Base-by-base conservation (phyloP, 2,113 vertebrate genomes). In the Hipposideros armiger region DNA sequence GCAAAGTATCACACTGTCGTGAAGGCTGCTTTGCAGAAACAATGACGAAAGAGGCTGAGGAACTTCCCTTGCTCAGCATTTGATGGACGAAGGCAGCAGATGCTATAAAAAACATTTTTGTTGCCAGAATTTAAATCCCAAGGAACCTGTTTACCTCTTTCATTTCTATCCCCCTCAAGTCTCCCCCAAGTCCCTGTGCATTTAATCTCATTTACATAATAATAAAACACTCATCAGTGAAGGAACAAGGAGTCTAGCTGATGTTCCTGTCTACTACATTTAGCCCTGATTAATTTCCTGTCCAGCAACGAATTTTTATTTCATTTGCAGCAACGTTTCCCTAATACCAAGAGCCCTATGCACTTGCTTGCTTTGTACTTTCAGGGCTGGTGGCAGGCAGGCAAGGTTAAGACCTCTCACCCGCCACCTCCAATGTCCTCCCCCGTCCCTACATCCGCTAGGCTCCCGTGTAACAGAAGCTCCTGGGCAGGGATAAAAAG, bases 261-360 rank as follows among this genome's bases (percentile, higher is more conserved):
- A 50, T 70, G 54, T 45, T 47, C 47, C 82, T 87, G 81, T 77
- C 85, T 82, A 87, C 82, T 73, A 26, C 0, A 0, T 42, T 78
- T 60, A 16, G 52, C 20, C 10, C 54, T 89, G 66, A 96, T 96
- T 91, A 73, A 95, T 90, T 95, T 98, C 85, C 52, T 86, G 87
- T 90, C 54, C 85, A 91, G 73, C 0, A 64, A 90, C 67, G 90
- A 95, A 86, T 84, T 96, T 97, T 96, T 90, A 97, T 95, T 93
- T 76, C 20, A 78, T 69, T 76, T 56, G 90, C 78, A 76, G 74
- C 36, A 64, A 58, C 36, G 92, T 54, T 93, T 70, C 87, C 40
- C 47, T 77, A 73, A 91, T 0, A 11, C 50, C 36, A 85, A 82
- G 11, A 94, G 36, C 93, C 6, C 13, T 32, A 45, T 56, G n/a